phyloP scores from a whole-genome alignment of 2,888 invertebrate species.

The Drosophila infuscata region DNA sequence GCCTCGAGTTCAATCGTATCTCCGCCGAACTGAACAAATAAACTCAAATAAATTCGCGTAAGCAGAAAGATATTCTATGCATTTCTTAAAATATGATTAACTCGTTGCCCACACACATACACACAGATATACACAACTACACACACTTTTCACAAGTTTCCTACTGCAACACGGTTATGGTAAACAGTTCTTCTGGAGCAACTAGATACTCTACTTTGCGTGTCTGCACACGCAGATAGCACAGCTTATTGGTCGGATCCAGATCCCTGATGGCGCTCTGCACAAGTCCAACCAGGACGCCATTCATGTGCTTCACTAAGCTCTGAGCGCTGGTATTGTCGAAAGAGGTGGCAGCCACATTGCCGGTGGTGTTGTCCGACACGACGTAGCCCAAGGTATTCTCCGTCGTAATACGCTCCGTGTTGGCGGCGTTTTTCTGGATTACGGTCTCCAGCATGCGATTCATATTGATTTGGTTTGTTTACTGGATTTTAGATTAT shows the following conservation, averaged over 20 bases:
- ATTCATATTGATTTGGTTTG: slow-evolving; percentile 39
- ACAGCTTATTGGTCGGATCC: slow-evolving; percentile 80
- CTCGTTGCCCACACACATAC: slow-evolving; percentile 20
- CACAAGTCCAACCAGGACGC: slow-evolving; percentile 67
- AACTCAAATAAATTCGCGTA: slow-evolving; percentile 11
- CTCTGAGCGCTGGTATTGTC: slow-evolving; percentile 82
- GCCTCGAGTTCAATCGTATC: slow-evolving; percentile 9
- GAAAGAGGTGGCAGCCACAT: slow-evolving; percentile 75
- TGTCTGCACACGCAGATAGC: slow-evolving; percentile 82
- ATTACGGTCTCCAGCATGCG: slow-evolving; percentile 76
- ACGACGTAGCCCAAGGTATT: slow-evolving; percentile 78
- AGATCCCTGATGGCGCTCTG: slow-evolving; percentile 82
- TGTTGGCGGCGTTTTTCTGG: slow-evolving; percentile 62
- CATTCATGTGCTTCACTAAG: slow-evolving; percentile 76
- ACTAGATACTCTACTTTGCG: slow-evolving; percentile 82
- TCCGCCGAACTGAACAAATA: slow-evolving; percentile 11
- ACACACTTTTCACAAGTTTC: neutral
- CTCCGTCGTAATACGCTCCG: slow-evolving; percentile 78
- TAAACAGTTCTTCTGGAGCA: slow-evolving; percentile 81
- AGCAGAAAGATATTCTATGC: neutral
- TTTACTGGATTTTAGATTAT: neutral
- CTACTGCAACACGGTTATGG: slow-evolving; percentile 81
- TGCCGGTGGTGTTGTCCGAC: slow-evolving; percentile 70
- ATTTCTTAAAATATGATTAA: slow-evolving; percentile 24
- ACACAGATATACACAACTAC: neutral